Evolutionary conservation across 2,113 vertebrate species (phyloP).

Genomic region (Steatornis caripensis): DNA sequence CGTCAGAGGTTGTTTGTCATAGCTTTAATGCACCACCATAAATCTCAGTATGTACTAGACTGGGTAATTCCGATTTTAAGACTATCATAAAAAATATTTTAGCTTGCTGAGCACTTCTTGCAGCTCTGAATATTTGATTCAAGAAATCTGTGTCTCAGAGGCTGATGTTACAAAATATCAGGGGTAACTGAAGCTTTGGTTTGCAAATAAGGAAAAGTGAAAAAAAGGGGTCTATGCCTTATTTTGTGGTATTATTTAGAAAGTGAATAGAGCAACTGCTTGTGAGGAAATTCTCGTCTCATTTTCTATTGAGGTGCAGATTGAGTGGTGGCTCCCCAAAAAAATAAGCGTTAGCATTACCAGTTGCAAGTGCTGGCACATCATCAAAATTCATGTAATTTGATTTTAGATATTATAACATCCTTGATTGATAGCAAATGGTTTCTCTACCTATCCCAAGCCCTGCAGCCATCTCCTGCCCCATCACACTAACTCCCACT

Average conservation of each 20-base stretch:
- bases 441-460: background rate
- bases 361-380: background rate
- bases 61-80: constrained; percentile 6
- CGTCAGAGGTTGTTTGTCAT: background rate
- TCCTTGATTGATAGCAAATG: background rate
- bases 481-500: background rate
- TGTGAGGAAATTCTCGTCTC: background rate
- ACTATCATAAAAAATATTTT: background rate
- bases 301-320: background rate
- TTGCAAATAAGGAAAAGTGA: background rate
- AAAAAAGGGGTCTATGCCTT: background rate
- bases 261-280: background rate
- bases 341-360: background rate
- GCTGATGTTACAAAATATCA: background rate
- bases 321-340: background rate
- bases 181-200: background rate
- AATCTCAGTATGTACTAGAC: background rate
- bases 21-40: background rate
- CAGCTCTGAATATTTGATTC: background rate
- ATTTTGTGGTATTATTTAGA: background rate
- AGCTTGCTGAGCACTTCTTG: background rate
- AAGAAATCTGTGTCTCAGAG: background rate
- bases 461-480: background rate
- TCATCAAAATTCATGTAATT: constrained; percentile 30
- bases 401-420: background rate